These are phyloP conservation scores for Papilio demoleus DNA, from an alignment of 2,888 invertebrate genomes.

Conservation along the genomic window DNA sequence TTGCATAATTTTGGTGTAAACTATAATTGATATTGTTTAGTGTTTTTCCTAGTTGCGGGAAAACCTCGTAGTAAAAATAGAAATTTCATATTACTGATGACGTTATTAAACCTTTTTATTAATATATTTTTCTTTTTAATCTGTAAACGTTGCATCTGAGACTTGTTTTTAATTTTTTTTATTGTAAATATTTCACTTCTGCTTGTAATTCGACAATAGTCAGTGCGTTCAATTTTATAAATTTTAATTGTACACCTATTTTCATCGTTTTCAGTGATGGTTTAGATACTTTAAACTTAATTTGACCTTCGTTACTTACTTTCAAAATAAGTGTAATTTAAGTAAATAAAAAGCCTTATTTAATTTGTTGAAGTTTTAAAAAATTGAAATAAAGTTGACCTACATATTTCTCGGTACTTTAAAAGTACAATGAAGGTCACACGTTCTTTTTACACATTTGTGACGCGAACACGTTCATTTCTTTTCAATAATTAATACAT, in stretches of 20 bases:
- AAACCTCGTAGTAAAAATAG: too few relatives aligned
- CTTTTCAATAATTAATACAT: constrained; percentile 7
- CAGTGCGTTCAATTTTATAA: not conserved
- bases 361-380: not conserved
- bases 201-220: too few relatives aligned
- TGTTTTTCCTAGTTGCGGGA: too few relatives aligned
- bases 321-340: not conserved
- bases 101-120: too few relatives aligned
- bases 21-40: too few relatives aligned
- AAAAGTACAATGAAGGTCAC: constrained; percentile 8
- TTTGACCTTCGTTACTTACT: not conserved
- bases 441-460: constrained; percentile 9
- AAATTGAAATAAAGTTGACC: constrained; percentile 15
- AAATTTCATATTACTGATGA: too few relatives aligned
- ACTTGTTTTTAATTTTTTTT: too few relatives aligned
- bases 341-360: not conserved
- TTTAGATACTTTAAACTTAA: not conserved
- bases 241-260: not conserved
- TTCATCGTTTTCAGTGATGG: too few relatives aligned
- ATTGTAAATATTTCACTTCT: too few relatives aligned
- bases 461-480: not conserved
- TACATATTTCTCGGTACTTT: constrained; percentile 23
- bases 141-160: too few relatives aligned
- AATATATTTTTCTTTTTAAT: too few relatives aligned
- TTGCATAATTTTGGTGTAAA: too few relatives aligned